Percentiles rank a stretch among this genome's conserved stretches.
Evolutionary conservation across 2,888 invertebrate species (phyloP).

Genomic region (Tenthredo amoena): DNA sequence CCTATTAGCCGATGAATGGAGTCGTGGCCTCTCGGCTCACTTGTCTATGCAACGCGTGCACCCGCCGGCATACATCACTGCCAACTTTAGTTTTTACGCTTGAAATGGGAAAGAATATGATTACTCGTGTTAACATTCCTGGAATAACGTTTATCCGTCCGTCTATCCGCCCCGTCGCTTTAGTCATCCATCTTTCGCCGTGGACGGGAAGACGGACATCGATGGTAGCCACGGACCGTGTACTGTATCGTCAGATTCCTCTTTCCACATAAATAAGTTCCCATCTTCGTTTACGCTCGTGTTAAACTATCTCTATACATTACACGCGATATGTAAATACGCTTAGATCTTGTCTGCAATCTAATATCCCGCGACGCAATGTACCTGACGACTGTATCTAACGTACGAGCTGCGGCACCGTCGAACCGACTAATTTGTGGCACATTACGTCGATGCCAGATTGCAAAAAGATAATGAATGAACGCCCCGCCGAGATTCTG

Average conservation of each 20-base stretch:
- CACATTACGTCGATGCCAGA: constrained; percentile 48
- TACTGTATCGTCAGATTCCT: constrained; percentile 10
- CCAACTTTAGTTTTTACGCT: constrained; percentile 72
- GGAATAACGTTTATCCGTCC: constrained; percentile 65
- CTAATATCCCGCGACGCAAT: not conserved
- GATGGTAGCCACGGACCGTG: not conserved
- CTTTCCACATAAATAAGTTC: constrained; percentile 1
- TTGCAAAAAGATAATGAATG: constrained; percentile 49
- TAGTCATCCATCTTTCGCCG: constrained; percentile 62
- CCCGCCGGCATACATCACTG: constrained; percentile 74
- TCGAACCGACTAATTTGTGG: constrained; percentile 46
- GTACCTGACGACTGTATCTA: not conserved
- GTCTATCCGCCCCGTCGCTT: constrained; percentile 59
- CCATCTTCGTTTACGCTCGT: not conserved
- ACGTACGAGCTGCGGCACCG: constrained; percentile 1
- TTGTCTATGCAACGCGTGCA: constrained; percentile 73
- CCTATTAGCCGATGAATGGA: constrained; percentile 71
- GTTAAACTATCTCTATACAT: not conserved
- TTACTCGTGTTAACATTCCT: constrained; percentile 74
- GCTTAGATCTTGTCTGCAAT: constrained; percentile 9
- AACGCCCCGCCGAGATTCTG: not conserved
- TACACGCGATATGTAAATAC: not conserved
- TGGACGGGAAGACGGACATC: constrained; percentile 52
- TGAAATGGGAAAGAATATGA: constrained; percentile 73
- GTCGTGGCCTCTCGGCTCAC: constrained; percentile 67